Evolutionary conservation across 1,140 invertebrate species (phyloP).

Genomic region (Drosophila funebris): DNA sequence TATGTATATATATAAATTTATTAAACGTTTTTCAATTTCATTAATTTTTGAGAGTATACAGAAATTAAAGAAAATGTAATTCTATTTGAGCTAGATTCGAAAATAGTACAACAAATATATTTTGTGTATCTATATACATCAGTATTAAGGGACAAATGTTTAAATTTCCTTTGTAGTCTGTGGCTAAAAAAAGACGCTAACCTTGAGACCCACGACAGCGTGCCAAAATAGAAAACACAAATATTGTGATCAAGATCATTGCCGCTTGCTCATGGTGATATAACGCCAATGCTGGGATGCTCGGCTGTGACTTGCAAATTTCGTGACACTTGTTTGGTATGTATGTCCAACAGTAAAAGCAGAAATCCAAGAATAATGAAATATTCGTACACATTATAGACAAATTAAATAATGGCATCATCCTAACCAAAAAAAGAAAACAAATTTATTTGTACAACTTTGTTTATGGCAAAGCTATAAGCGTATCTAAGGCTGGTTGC

Average conservation of each 20-base stretch:
- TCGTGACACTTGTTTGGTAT: conserved; percentile 33
- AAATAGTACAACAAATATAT: no score
- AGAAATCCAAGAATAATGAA: not conserved
- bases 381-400: not conserved
- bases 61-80: no score
- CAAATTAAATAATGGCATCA: conserved; percentile 21
- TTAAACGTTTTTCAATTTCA: no score
- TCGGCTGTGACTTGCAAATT: conserved; percentile 14
- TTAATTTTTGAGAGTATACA: no score
- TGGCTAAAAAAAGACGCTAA: conserved; percentile 25
- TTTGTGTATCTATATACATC: no score
- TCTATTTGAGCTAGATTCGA: no score
- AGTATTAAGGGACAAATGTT: no score
- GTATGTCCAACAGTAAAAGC: conserved; percentile 9
- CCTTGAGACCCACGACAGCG: conserved; percentile 69
- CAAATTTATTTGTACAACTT: not conserved
- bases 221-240: conserved; percentile 79
- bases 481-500: conserved; percentile 62
- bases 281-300: conserved; percentile 22
- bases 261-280: conserved; percentile 47
- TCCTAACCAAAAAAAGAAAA: not conserved
- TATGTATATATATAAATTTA: no score
- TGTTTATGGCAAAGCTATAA: conserved; percentile 6
- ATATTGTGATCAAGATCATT: conserved; percentile 79
- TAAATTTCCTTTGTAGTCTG: no score